Evolutionary conservation across 2,888 invertebrate species (phyloP).

Genomic region (Platycheirus rosarum): DNA sequence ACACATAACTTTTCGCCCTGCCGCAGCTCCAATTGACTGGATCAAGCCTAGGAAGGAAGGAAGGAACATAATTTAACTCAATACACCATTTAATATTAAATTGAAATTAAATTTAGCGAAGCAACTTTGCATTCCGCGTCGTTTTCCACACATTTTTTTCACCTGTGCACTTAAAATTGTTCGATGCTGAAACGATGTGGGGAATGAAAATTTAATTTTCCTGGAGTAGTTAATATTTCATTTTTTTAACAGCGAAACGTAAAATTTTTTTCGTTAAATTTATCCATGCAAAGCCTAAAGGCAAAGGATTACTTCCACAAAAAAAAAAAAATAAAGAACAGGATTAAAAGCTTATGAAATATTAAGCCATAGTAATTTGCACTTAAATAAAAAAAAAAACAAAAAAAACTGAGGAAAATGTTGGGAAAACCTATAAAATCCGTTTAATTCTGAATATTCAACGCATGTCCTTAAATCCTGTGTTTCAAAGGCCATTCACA

Average conservation of each 20-base stretch:
- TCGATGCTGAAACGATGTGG: conserved; percentile 6
- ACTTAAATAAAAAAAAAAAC: conserved; percentile 15
- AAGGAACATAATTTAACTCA: conserved; percentile 11
- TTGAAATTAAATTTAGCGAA: conserved; percentile 56
- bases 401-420: neutral
- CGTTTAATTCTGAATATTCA: conserved; percentile 43
- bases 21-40: too few species aligned
- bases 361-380: conserved; percentile 41
- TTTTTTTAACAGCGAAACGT: conserved; percentile 31
- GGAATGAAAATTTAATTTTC: conserved; percentile 32
- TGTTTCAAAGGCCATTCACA: conserved; percentile 37
- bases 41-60: too few species aligned
- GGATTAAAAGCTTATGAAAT: conserved; percentile 50
- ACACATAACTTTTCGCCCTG: neutral
- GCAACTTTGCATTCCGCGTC: conserved; percentile 27
- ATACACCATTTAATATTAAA: conserved; percentile 47
- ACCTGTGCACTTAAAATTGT: neutral
- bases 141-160: conserved; percentile 3
- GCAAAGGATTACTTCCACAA: conserved; percentile 17
- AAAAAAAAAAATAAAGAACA: neutral
- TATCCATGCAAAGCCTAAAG: conserved; percentile 30
- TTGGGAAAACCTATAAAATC: conserved; percentile 35
- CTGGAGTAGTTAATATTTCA: conserved; percentile 6
- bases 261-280: conserved; percentile 56
- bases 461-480: conserved; percentile 15